A percentile compares a stretch with the other conserved stretches of the same genome.
Conservation (phyloP, 1,140 invertebrate species). For the Diabrotica undecimpunctata region DNA sequence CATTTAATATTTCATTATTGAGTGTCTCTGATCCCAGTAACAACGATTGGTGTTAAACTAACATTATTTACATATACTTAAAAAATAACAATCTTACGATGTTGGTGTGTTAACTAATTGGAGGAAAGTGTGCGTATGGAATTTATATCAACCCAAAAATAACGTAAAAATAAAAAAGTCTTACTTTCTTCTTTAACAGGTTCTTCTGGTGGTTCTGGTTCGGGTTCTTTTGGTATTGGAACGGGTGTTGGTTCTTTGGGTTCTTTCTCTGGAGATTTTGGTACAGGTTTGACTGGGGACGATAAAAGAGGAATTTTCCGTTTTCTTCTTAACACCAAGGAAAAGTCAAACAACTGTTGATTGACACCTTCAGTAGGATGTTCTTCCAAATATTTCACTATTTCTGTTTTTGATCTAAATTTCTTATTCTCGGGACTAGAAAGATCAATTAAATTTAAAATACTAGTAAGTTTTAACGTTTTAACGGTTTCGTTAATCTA, state of each 20-base stretch:
- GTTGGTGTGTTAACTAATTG: too few species aligned
- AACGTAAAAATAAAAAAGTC: too few species aligned
- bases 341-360: constrained; percentile 59
- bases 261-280: not conserved
- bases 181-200: too few species aligned
- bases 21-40: too few species aligned
- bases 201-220: too few species aligned
- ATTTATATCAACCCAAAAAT: too few species aligned
- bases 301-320: constrained; percentile 30
- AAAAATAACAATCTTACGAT: too few species aligned
- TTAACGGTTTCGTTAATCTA: too few species aligned
- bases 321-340: constrained; percentile 54
- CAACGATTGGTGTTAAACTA: too few species aligned
- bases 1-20: too few species aligned
- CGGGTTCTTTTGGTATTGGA: not conserved
- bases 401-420: constrained; percentile 60
- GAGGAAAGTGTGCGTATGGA: too few species aligned
- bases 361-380: constrained; percentile 48
- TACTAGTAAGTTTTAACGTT: not conserved
- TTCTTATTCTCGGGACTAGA: constrained; percentile 58
- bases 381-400: constrained; percentile 56
- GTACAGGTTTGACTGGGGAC: not conserved
- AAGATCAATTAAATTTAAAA: constrained; percentile 24
- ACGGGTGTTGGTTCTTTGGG: not conserved
- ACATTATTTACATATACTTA: too few species aligned